Evolutionary conservation across 2,113 vertebrate genomes (phyloP).

Genomic region (Salvelinus namaycush): DNA sequence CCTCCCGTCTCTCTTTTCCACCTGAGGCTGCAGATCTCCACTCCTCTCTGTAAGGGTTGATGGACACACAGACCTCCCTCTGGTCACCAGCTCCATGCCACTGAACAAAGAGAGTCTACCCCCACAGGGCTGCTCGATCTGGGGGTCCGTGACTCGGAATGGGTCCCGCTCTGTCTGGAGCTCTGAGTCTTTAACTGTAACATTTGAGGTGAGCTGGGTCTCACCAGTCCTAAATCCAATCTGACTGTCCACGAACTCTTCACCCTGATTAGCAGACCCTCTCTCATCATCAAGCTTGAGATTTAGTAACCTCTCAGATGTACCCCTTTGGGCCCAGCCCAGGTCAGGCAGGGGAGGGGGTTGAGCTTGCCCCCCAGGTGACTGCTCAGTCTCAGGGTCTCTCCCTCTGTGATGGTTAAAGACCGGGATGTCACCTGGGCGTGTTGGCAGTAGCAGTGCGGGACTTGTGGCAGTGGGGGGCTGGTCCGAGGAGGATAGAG

Average conservation of each 20-base stretch:
- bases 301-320: not conserved
- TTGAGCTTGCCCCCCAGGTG: not conserved
- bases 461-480: constrained; percentile 13
- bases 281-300: not conserved
- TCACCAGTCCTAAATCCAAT: constrained; percentile 18
- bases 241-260: rapidly evolving
- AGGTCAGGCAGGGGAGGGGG: constrained; percentile 3
- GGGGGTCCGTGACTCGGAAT: not conserved
- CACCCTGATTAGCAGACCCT: not conserved
- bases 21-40: not conserved
- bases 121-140: not conserved
- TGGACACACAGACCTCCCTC: constrained; percentile 9
- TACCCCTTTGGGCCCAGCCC: not conserved
- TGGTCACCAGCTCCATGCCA: constrained; percentile 87
- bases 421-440: constrained; percentile 4
- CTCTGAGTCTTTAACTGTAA: not conserved
- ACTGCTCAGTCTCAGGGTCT: not conserved
- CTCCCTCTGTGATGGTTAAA: constrained; percentile 15
- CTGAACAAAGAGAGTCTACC: constrained; percentile 78
- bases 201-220: rapidly evolving
- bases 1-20: not conserved
- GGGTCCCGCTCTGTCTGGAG: not conserved
- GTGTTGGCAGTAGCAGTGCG: constrained; percentile 13
- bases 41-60: constrained; percentile 7
- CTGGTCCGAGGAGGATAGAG: constrained; percentile 20